Conservation (phyloP, 2,888 invertebrate genomes). For the Strigamia maritima region DNA sequence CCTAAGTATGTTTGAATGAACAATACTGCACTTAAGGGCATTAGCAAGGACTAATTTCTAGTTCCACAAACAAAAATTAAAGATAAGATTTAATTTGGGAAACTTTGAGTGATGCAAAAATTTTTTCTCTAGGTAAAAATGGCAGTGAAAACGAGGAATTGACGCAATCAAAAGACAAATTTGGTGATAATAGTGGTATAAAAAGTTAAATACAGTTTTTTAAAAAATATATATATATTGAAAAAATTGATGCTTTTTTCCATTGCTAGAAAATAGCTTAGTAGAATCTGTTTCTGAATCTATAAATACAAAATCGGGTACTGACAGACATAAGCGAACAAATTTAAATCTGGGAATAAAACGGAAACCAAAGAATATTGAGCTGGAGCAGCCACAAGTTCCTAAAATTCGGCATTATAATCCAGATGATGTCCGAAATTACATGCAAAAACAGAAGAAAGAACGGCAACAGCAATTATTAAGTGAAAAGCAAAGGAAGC, state of each 20-base stretch:
- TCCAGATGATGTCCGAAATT: conserved; percentile 57
- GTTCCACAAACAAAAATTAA: no score
- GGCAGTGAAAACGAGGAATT: neutral
- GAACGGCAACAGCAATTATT: conserved; percentile 54
- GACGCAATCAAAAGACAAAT: neutral
- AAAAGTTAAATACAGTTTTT: neutral
- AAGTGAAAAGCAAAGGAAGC: conserved; percentile 48
- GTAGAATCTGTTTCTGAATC: neutral
- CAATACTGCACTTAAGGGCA: no score
- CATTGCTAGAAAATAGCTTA: neutral
- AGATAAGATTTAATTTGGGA: neutral
- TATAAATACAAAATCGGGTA: neutral
- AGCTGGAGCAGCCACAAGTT: neutral
- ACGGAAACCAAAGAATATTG: neutral
- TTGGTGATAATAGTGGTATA: no score
- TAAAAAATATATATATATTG: neutral
- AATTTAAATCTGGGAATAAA: neutral
- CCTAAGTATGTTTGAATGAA: no score
- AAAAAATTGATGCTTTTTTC: neutral
- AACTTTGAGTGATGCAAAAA: neutral
- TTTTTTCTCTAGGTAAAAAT: neutral
- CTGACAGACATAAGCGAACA: neutral
- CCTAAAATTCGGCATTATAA: conserved; percentile 52
- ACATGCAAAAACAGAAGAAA: conserved; percentile 59
- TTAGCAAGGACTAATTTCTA: no score